Percentiles rank a stretch among this genome's conserved stretches.
phyloP scores from a whole-genome alignment of 2,113 vertebrate genomes.

The Antechinus stuartii region DNA sequence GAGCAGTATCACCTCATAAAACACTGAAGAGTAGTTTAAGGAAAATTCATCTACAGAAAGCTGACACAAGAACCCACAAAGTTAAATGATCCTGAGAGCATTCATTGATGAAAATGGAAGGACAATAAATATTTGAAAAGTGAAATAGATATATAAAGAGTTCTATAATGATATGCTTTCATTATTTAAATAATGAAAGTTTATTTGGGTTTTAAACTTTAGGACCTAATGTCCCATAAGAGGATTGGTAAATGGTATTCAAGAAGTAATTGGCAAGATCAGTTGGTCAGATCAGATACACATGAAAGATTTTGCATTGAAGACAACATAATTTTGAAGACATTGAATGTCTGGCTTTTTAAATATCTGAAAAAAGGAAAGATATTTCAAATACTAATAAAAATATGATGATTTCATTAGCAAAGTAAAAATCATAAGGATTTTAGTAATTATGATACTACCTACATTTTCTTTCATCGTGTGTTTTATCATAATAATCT shows the following conservation, averaged over 20 bases:
- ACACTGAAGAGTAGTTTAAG: background rate
- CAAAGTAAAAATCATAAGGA: background rate
- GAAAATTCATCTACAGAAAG: background rate
- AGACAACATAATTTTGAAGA: background rate
- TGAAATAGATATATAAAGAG: background rate
- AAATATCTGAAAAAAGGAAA: background rate
- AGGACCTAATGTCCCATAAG: background rate
- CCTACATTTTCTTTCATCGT: background rate
- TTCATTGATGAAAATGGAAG: background rate
- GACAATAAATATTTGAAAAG: background rate
- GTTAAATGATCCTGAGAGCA: background rate
- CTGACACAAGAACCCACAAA: background rate
- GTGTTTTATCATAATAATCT: background rate
- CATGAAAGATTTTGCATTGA: background rate
- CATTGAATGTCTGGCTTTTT: background rate
- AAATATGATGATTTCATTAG: background rate
- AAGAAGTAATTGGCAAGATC: background rate
- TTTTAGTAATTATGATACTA: background rate
- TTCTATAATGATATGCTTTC: no score
- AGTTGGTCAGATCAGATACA: background rate
- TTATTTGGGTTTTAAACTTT: background rate
- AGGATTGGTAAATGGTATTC: background rate
- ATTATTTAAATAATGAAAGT: background rate
- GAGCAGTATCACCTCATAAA: background rate
- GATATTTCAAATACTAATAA: background rate